A percentile compares a stretch with the other conserved stretches of the same genome.
Evolutionary conservation across 2,888 invertebrate genomes (phyloP).

Genomic region (Cantharis lateralis): DNA sequence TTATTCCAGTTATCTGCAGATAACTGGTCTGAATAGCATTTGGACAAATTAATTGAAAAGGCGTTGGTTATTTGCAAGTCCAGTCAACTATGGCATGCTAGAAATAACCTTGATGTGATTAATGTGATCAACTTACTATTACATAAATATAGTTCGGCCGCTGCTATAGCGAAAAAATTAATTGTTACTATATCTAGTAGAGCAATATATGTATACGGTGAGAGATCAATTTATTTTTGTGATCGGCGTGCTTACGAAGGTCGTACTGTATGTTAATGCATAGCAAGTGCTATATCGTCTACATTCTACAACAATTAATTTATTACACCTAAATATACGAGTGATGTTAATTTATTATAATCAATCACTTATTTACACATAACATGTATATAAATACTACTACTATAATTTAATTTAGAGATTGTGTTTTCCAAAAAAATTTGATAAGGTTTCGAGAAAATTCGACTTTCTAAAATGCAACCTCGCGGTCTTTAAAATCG

Average conservation of each 20-base stretch:
- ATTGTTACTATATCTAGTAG: constrained; percentile 4
- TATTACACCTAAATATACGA: not conserved
- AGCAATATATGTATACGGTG: not conserved
- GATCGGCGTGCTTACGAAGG: constrained; percentile 43
- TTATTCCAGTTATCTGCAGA: not conserved
- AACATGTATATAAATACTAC: not conserved
- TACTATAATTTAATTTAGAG: not conserved
- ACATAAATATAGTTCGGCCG: constrained; percentile 25
- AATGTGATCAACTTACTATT: constrained; percentile 29
- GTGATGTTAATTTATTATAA: not conserved
- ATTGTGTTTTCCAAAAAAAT: not conserved
- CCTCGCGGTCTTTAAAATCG: not conserved
- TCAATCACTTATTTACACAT: not conserved
- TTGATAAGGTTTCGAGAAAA: not conserved
- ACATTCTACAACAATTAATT: not conserved
- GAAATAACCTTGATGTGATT: constrained; percentile 31
- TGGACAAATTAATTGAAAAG: constrained; percentile 47
- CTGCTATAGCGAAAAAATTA: constrained; percentile 7
- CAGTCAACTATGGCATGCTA: constrained; percentile 10
- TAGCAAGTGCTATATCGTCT: not conserved
- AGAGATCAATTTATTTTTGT: constrained; percentile 5
- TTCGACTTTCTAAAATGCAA: not conserved
- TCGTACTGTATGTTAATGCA: constrained; percentile 44
- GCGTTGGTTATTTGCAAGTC: constrained; percentile 32
- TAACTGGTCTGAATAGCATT: constrained; percentile 4